Evolutionary conservation across 2,797 vertebrate species (phyloP).

Genomic region (Zalophus californianus): DNA sequence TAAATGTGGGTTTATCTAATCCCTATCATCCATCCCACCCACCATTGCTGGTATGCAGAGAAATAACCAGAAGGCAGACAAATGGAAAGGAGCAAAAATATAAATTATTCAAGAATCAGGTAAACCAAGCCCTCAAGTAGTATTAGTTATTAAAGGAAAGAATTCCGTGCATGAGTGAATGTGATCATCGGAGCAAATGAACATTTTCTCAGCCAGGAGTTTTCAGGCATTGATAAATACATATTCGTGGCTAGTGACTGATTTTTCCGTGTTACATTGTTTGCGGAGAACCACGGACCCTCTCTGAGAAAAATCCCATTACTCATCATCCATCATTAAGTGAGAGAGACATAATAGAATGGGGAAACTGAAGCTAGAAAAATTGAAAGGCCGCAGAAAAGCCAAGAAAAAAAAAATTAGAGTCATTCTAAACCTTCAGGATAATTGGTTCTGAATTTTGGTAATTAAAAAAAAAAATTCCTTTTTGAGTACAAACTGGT

Average conservation of each 20-base stretch:
- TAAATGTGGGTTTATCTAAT: neutral
- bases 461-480: neutral
- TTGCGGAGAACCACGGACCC: neutral
- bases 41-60: neutral
- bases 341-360: neutral
- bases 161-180: neutral
- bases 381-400: neutral
- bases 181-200: neutral
- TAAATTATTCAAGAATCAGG: neutral
- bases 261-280: neutral
- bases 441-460: constrained; percentile 21
- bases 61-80: neutral
- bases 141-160: neutral
- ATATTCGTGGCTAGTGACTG: neutral
- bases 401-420: neutral
- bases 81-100: neutral
- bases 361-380: neutral
- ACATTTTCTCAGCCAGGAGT: neutral
- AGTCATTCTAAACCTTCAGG: neutral
- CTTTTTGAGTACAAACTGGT: neutral
- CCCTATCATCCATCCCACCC: neutral
- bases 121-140: neutral
- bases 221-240: neutral
- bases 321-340: neutral
- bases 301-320: neutral